Evolutionary conservation across 2,888 invertebrate genomes (phyloP).

Genomic region (Tyria jacobaeae): DNA sequence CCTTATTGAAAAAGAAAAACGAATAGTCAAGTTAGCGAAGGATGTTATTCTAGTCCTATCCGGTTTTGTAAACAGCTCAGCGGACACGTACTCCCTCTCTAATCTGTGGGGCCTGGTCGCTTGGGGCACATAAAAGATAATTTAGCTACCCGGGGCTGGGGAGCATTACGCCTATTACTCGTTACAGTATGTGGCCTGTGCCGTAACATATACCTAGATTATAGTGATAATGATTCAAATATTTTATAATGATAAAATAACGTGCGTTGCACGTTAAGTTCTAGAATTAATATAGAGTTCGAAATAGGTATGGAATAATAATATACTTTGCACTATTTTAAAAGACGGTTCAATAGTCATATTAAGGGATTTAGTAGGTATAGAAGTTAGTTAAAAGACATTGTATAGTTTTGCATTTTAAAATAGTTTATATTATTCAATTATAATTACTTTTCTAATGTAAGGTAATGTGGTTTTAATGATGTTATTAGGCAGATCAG

Average conservation of each 20-base stretch:
- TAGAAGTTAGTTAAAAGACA: too few relatives aligned
- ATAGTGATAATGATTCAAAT: slow-evolving; percentile 12
- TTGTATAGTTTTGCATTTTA: too few relatives aligned
- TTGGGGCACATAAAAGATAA: too few relatives aligned
- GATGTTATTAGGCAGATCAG: too few relatives aligned
- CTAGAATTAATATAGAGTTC: too few relatives aligned
- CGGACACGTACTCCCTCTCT: slow-evolving; percentile 26
- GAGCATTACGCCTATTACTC: not conserved
- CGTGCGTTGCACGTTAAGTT: not conserved
- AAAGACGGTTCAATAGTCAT: too few relatives aligned
- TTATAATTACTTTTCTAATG: too few relatives aligned
- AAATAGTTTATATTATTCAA: too few relatives aligned
- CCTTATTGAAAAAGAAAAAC: not conserved
- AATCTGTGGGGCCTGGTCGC: slow-evolving; percentile 3
- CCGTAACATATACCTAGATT: slow-evolving; percentile 11
- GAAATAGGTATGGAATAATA: not conserved
- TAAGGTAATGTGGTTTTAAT: too few relatives aligned
- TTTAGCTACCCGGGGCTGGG: too few relatives aligned
- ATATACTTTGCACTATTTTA: too few relatives aligned
- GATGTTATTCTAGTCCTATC: slow-evolving; percentile 14
- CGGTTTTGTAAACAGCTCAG: slow-evolving; percentile 32
- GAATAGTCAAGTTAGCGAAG: slow-evolving; percentile 10
- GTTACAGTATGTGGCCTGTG: not conserved
- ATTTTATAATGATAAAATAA: not conserved
- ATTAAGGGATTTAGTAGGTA: too few relatives aligned